These are phyloP conservation scores for Epinephelus moara DNA, from an alignment of 2,113 vertebrate species.

Conservation along the genomic window DNA sequence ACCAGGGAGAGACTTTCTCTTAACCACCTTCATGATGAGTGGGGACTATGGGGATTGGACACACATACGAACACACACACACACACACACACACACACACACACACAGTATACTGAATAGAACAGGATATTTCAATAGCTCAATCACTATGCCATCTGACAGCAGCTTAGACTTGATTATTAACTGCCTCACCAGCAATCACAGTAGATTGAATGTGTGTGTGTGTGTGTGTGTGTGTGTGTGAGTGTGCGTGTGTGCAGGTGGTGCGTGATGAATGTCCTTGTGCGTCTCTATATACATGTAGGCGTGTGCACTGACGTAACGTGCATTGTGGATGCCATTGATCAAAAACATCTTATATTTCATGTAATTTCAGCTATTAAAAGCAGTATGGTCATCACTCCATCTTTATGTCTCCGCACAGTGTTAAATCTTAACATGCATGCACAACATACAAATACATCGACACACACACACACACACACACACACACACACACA, in stretches of 20 bases:
- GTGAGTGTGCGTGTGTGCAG: neutral
- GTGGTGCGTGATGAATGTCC: conserved; percentile 15
- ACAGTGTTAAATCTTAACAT: conserved; percentile 31
- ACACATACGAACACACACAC: neutral
- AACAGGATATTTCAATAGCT: conserved; percentile 57
- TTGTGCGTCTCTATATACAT: conserved; percentile 10
- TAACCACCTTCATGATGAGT: conserved; percentile 64
- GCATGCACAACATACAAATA: neutral
- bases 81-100: conserved; percentile 8
- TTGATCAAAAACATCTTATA: conserved; percentile 39
- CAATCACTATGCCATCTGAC: conserved; percentile 61
- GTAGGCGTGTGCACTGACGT: conserved; percentile 15
- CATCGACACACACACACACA: conserved; percentile 3
- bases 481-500: conserved; percentile 9
- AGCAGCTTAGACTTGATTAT: conserved; percentile 59
- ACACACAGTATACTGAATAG: conserved; percentile 16
- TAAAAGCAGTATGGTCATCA: conserved; percentile 11
- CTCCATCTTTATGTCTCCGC: conserved; percentile 3
- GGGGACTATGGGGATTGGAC: conserved; percentile 26
- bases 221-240: neutral
- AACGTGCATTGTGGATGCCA: conserved; percentile 8
- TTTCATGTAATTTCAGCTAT: conserved; percentile 34
- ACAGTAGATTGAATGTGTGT: conserved; percentile 11
- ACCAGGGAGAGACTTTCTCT: conserved; percentile 55
- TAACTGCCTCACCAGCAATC: conserved; percentile 49